Base-by-base conservation (phyloP, 1,140 invertebrate genomes). In the Zaprionus gabonicus region DNA sequence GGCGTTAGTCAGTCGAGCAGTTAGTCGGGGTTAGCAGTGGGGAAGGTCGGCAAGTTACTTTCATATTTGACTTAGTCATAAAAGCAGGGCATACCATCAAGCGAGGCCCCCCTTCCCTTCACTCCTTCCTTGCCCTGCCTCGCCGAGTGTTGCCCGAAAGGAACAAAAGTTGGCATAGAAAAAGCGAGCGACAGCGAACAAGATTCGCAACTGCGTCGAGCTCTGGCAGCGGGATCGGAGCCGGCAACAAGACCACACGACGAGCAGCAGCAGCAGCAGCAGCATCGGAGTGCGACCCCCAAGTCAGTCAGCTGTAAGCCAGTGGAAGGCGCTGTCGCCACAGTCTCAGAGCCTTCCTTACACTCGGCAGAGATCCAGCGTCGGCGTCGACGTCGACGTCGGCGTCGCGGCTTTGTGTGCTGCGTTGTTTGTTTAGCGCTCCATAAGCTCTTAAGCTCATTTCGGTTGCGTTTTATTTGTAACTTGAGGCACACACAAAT, bases 381-480 rank as follows among this genome's bases (percentile, higher is more conserved):
- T 53, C 60, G n/a, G 20, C 49, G 53, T 38, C 67, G 63, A 20
- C 38, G 49, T 38, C 67, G 63, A 20, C 38, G 49, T 34, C 65
- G 58, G 69, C 70, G 78, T 88, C 83, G 83, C 83, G 83, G 83
- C 74, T 87, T 83, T 90, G 77, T 90, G 75, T 79, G 78, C 76
- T 84, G 69, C 85, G 81, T 74, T 88, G 84, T 88, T 88, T 88
- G 84, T 90, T 88, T 90, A 88, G 85, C 84, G 84, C 82, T 88
- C 75, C 78, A 84, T 88, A 88, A 88, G 84, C 84, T 90, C 84
- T 90, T 88, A 88, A 88, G 84, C 84, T 88, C 85, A 90, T 88
- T 88, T 88, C 66, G 85, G 84, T 88, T 90, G 84, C 81, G 85
- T 88, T 88, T 90, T 88, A 88, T 88, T 90, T 88, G 85, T 88